Base-by-base conservation (phyloP, 1,140 invertebrate genomes). In the Cyclargus thomasi region DNA sequence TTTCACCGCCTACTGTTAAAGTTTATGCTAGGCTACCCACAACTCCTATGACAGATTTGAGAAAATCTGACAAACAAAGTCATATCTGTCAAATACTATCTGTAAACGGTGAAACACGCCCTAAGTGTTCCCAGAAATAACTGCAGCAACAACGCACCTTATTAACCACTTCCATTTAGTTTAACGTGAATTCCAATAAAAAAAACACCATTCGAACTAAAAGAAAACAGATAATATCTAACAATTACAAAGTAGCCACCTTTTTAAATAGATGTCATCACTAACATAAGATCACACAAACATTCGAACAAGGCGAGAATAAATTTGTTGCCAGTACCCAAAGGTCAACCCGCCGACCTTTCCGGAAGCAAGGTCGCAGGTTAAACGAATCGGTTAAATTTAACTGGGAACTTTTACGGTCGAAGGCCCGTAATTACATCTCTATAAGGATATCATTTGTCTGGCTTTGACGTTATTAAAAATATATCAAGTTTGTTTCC, bases 331-430 rank as follows among this genome's bases (percentile, higher is more conserved):
- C 72, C 65, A 70, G 66, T 68, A 64, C 59, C 57, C 29, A 79
- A 78, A 85, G 81, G 82, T 83, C 79, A 75, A 63, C 18, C 53
- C 68, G 64, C 36, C 72, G 81, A 85, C 82, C 81, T 85, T 81
- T 82, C 70, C 75, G 73, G 80, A 83, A 80, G 76, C 82, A 74
- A 85, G 82, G 82, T 63, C 77, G 10, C 18, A 16, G 22, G 23
- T 22, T 57, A 35, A 35, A 55, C 64, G 53, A 18, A 55, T 66
- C 55, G 29, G 64, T 35, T 66, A 35, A 66, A 66, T 55, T 66
- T 66, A 55, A 66, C 23, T 17, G 3, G 35, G 36, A 53, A 66
- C 64, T 57, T 66, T 57, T 57, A 66, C 23, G 64, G 64, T 66
- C 18, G 55, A 59, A 59, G 55, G 55, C 55, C 17, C 18, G 55